phyloP scores from a whole-genome alignment of 2,113 vertebrate species.

The Ammodytes dubius region DNA sequence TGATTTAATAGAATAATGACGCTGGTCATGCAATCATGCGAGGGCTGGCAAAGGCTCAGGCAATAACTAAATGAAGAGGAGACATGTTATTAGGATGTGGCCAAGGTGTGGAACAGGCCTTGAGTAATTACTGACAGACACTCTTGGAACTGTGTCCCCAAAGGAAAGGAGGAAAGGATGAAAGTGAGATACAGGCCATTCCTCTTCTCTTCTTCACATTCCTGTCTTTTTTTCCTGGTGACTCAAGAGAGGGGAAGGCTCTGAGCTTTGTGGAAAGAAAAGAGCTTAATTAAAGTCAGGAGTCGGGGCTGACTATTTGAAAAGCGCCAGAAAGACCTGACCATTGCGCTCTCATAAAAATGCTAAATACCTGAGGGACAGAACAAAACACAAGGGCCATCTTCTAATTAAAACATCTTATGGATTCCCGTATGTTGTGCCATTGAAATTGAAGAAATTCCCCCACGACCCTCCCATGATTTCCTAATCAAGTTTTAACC shows the following conservation, averaged over 20 bases:
- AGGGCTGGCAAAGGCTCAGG: not conserved
- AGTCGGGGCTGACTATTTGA: slow-evolving; percentile 53
- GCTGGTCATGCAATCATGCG: not conserved
- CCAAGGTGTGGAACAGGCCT: slow-evolving; percentile 25
- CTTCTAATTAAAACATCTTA: slow-evolving; percentile 69
- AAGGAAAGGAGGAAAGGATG: slow-evolving; percentile 37
- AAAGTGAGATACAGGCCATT: slow-evolving; percentile 51
- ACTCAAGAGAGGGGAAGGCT: slow-evolving; percentile 55
- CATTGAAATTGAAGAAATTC: slow-evolving; percentile 59
- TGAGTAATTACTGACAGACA: slow-evolving; percentile 61
- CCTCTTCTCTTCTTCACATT: slow-evolving; percentile 70
- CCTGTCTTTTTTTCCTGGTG: slow-evolving; percentile 46
- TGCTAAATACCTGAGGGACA: slow-evolving; percentile 66
- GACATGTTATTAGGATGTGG: slow-evolving; percentile 19
- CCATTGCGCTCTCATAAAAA: slow-evolving; percentile 70
- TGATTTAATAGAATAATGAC: slow-evolving; percentile 33
- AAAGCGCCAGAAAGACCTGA: slow-evolving; percentile 51
- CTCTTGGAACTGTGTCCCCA: slow-evolving; percentile 34
- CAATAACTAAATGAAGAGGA: slow-evolving; percentile 11
- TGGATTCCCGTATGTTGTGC: slow-evolving; percentile 50
- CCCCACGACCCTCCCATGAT: slow-evolving; percentile 40
- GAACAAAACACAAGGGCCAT: slow-evolving; percentile 51
- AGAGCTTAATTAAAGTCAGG: slow-evolving; percentile 80
- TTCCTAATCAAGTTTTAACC: slow-evolving; percentile 23
- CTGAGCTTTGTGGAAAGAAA: slow-evolving; percentile 67